Conservation (phyloP, 2,113 vertebrate species). For the Pica pica region DNA sequence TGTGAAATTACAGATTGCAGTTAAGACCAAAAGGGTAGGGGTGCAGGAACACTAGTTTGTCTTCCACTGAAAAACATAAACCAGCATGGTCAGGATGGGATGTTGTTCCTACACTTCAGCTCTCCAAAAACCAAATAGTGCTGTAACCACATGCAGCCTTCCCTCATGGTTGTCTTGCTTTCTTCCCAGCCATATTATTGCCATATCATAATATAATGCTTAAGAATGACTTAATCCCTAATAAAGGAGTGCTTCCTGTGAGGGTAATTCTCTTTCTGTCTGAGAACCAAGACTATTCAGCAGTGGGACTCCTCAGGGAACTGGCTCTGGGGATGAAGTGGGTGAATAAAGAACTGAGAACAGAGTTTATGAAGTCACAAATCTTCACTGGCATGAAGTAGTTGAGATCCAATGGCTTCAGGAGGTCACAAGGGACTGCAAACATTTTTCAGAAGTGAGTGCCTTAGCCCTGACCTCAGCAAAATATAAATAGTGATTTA, state of each 20-base stretch:
- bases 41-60: neutral
- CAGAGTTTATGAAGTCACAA: neutral
- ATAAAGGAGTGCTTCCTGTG: neutral
- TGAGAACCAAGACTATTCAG: neutral
- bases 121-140: neutral
- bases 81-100: neutral
- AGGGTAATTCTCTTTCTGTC: neutral
- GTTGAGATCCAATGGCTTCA: neutral
- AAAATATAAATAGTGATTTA: neutral
- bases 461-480: neutral
- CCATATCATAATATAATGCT: neutral
- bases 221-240: neutral
- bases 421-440: neutral
- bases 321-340: neutral
- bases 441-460: neutral
- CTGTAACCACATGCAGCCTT: neutral
- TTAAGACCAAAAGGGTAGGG: neutral
- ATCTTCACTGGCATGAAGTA: neutral
- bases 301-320: neutral
- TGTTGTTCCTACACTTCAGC: neutral
- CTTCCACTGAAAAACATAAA: neutral
- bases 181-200: neutral
- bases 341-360: neutral
- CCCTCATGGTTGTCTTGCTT: neutral
- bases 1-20: neutral